Base-by-base conservation (phyloP, 2,797 vertebrate species). In the Enoplosus armatus region DNA sequence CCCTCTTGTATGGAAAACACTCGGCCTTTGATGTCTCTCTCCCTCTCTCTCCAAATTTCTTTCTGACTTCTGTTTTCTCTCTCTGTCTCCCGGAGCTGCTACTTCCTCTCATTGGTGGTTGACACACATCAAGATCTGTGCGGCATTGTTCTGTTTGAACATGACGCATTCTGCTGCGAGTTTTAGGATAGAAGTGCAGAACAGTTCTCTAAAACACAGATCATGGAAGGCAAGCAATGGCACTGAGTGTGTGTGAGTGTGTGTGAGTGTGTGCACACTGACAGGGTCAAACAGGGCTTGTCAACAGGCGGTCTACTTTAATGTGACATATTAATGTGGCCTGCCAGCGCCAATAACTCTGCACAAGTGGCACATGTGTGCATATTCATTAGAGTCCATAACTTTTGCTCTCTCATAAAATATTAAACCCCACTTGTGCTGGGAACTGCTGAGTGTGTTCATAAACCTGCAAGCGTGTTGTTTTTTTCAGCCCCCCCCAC, bases 261-360 rank as follows among this genome's bases (percentile, higher is more conserved):
- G n/a, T n/a, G n/a, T n/a, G n/a, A n/a, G 39, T 35, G 54, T 5
- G 37, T 82, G 66, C 43, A 66, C 72, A 56, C 70, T 82, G 91
- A 92, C 84, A 85, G 88, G 93, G 93, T 95, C 93, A 95, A 94
- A 93, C 77, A 80, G 89, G 85, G 83, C 93, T 92, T 94, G 93
- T 95, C 94, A 95, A 93, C 94, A 91, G 90, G 85, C 86, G 84
- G 88, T 87, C 90, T 83, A 72, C 88, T 94, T 95, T 94, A 94
- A 94, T 93, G 90, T 93, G 94, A 95, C 93, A 92, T 89, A 93
- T 94, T 95, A 93, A 95, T 93, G 92, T 88, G 83, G 87, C 89
- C 93, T 94, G 93, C 92, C 93, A 92, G 83, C 87, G 91, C 90
- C 93, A 95, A 93, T 94, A 94, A 93, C 88, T 94, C 92, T 84